Percentiles rank a stretch among this genome's conserved stretches.
These are phyloP conservation scores for Caerostris extrusa DNA, from an alignment of 1,140 invertebrate genomes.

Conservation along the genomic window DNA sequence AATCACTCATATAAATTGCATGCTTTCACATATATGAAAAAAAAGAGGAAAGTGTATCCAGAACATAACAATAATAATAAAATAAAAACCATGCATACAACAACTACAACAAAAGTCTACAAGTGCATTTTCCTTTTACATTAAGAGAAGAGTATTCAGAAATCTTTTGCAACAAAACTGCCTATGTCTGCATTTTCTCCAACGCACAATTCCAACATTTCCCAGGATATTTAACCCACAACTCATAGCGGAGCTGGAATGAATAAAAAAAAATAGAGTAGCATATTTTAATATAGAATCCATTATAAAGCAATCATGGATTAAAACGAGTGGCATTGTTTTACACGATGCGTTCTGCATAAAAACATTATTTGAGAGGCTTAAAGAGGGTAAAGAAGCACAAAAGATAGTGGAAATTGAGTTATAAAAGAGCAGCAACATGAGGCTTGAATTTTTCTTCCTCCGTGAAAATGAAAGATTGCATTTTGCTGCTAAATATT, in stretches of 20 bases:
- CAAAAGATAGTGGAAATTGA: no score
- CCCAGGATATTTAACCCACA: background rate
- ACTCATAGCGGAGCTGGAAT: background rate
- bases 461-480: no score
- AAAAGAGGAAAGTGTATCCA: background rate
- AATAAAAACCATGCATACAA: background rate
- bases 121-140: background rate
- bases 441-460: no score
- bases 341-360: background rate
- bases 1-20: no score
- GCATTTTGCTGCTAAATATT: no score
- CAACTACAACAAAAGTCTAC: no score
- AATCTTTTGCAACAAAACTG: background rate
- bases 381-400: background rate
- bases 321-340: background rate
- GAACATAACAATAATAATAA: background rate
- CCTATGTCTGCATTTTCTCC: constrained; percentile 13
- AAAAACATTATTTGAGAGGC: constrained; percentile 14
- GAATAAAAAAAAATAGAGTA: background rate
- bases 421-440: no score
- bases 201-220: background rate
- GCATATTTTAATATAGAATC: constrained; percentile 17
- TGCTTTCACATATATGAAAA: no score
- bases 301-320: constrained; percentile 56
- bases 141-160: background rate